Evolutionary conservation across 2,113 vertebrate species (phyloP), one percentile per base, ranked within the genome.

Genomic region (Halcyon senegalensis): DNA sequence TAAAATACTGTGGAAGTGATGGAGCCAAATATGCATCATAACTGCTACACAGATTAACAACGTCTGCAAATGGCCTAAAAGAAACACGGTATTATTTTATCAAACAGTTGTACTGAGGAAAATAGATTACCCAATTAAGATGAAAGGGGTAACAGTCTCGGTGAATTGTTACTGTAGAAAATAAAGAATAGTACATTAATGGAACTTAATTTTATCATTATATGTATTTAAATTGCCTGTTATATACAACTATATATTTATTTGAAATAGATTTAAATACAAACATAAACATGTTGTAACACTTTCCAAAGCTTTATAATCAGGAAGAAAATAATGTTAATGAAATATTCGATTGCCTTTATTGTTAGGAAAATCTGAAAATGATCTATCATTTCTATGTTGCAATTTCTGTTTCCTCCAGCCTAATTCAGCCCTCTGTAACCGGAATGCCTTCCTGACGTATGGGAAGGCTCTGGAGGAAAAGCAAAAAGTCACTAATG

Each of bases 101-200:
- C 82, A 67, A 94, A 66, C 24, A 72, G 17, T 95, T 80, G 68
- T 72, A 35, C 33, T 83, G 85, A 92, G 92, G 77, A 96, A 94
- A 97, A 96, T 94, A 46, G 82, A 95, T 96, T 93, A 95, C 93
- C 96, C 84, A 95, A 96, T 96, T 97, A 96, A 94, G 87, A 89
- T 87, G 86, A 95, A 96, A 96, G 51, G 89, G 76, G 94, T 94
- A 94, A 91, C 76, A 93, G 46, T 92, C 55, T 91, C 8, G 0
- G 63, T 92, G 93, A 97, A 94, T 96, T 97, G 94, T 92, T 97
- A 87, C 75, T 91, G 86, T 76, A 50, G 94, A 94, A 96, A 97
- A 94, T 96, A 96, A 96, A 92, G 80, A 94, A 86, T 82, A 85
- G 56, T 84, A 66, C 50, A 70, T 92, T 91, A 96, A 95, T 93